A percentile compares a stretch with the other conserved stretches of the same genome.
These are phyloP conservation scores for Onychomys leucogaster DNA, from an alignment of 2,797 vertebrate genomes.

Conservation along the genomic window DNA sequence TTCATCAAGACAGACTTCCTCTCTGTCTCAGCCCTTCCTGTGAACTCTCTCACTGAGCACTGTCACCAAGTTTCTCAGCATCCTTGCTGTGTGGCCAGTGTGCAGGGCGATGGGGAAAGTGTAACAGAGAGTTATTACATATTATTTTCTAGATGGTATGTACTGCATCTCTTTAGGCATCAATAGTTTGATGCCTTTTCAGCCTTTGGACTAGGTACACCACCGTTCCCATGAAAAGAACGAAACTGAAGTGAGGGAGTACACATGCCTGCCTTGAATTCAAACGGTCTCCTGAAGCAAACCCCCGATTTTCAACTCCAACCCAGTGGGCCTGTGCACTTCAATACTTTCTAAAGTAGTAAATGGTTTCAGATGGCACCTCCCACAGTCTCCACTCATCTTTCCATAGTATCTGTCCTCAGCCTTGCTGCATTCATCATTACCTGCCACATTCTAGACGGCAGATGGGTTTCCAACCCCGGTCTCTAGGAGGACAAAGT, in stretches of 20 bases:
- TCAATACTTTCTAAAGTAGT: not conserved
- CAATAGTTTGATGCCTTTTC: not conserved
- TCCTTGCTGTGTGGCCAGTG: not conserved
- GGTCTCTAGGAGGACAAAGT: not conserved
- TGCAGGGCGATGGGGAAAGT: not conserved
- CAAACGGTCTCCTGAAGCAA: conserved; percentile 6
- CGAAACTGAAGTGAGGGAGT: not conserved
- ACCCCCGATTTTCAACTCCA: conserved; percentile 30
- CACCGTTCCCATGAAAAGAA: conserved; percentile 26
- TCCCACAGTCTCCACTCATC: conserved; percentile 5
- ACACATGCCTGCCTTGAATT: not conserved
- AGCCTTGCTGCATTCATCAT: not conserved
- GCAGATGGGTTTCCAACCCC: not conserved
- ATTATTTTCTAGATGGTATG: not conserved
- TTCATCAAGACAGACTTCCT: not conserved
- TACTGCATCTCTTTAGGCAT: not conserved
- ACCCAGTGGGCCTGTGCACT: not conserved
- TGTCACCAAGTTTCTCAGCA: conserved; percentile 49
- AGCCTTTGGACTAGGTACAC: not conserved
- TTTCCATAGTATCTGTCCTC: not conserved
- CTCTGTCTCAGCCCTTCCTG: conserved; percentile 34
- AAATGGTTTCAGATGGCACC: conserved; percentile 23
- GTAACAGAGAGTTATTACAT: conserved; percentile 11
- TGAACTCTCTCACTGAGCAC: not conserved
- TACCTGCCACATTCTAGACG: not conserved